A percentile compares a stretch with the other conserved stretches of the same genome.
phyloP scores from a whole-genome alignment of 2,888 invertebrate species.

The Microctonus brassicae region DNA sequence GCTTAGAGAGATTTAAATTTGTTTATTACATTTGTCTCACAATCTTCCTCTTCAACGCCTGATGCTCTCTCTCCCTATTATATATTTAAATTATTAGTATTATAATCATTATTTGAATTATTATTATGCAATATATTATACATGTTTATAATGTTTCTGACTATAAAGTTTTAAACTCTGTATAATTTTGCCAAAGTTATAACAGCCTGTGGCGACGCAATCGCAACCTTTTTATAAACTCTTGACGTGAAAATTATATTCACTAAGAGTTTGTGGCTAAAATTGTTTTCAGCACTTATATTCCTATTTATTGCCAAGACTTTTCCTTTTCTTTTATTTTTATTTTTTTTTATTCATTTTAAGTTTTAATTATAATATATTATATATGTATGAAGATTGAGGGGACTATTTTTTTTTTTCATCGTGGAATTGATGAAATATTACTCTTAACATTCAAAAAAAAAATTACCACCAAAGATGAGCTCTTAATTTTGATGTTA shows the following conservation, averaged over 20 bases:
- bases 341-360: neutral
- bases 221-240: conserved; percentile 12
- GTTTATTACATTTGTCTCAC: conserved; percentile 53
- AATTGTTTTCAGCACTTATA: neutral
- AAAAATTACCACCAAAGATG: too few relatives aligned
- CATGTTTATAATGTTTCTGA: neutral
- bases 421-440: too few relatives aligned
- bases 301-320: neutral
- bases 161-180: conserved; percentile 21
- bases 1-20: conserved; percentile 70
- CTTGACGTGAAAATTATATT: neutral
- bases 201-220: conserved; percentile 13
- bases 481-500: too few relatives aligned
- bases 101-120: neutral
- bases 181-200: conserved; percentile 12
- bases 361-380: neutral
- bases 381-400: too few relatives aligned
- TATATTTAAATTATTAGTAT: conserved; percentile 15
- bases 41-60: conserved; percentile 25
- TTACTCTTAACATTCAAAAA: too few relatives aligned
- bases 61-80: too few relatives aligned
- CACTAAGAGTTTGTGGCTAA: neutral
- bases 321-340: neutral
- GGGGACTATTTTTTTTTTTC: too few relatives aligned
- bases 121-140: too few relatives aligned